A percentile compares a stretch with the other conserved stretches of the same genome.
These are phyloP conservation scores for Melanostigma gelatinosum DNA, from an alignment of 2,113 vertebrate genomes.

Conservation along the genomic window DNA sequence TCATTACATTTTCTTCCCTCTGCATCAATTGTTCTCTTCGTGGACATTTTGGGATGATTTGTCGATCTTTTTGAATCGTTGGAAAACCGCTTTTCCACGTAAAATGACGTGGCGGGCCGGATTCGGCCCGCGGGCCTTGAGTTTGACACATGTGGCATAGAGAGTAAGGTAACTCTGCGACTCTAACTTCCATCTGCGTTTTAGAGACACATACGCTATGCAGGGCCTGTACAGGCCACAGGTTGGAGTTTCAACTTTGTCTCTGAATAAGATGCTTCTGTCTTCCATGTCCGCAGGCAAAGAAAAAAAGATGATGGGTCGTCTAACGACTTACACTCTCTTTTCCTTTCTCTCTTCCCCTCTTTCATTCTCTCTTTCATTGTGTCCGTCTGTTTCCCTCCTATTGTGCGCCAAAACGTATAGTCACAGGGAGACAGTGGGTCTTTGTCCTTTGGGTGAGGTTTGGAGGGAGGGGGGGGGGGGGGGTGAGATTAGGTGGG, in stretches of 20 bases:
- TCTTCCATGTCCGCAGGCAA: neutral
- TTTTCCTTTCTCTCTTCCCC: slow-evolving; percentile 13
- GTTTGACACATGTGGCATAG: too few relatives aligned
- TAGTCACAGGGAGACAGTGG: slow-evolving; percentile 65
- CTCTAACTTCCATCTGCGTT: neutral
- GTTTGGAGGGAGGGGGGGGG: slow-evolving; percentile 49
- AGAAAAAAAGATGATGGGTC: slow-evolving; percentile 12
- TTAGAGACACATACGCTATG: neutral
- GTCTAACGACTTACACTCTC: slow-evolving; percentile 27
- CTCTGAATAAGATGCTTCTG: slow-evolving; percentile 7
- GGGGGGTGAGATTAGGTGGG: slow-evolving; percentile 37
- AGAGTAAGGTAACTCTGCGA: neutral
- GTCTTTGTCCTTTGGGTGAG: slow-evolving; percentile 74
- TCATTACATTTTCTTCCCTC: too few relatives aligned
- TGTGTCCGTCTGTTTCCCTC: slow-evolving; percentile 56
- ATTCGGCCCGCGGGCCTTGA: too few relatives aligned
- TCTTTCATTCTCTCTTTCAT: slow-evolving; percentile 40
- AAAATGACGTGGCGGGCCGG: too few relatives aligned
- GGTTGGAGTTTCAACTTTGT: slow-evolving; percentile 17
- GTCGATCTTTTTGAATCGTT: too few relatives aligned
- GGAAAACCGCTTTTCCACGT: too few relatives aligned
- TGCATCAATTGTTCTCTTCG: too few relatives aligned
- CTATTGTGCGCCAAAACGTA: slow-evolving; percentile 59
- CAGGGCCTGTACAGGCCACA: neutral
- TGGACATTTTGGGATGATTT: too few relatives aligned